These are phyloP conservation scores for Chionis minor DNA, from an alignment of 2,113 vertebrate species.

Conservation along the genomic window DNA sequence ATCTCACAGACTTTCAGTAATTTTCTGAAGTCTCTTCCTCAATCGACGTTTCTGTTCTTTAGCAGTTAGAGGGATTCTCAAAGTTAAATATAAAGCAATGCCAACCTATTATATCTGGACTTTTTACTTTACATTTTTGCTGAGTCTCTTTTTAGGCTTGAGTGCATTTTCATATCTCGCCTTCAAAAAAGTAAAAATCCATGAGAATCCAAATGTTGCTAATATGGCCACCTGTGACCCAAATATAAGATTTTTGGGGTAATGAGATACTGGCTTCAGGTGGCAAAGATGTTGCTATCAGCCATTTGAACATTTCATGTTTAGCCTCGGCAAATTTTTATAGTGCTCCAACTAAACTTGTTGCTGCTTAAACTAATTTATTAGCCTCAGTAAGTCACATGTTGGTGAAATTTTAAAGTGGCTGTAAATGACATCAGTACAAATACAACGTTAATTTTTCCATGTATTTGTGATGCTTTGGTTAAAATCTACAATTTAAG, in stretches of 20 bases:
- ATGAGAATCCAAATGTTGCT: background rate
- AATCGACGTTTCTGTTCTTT: background rate
- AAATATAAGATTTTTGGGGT: background rate
- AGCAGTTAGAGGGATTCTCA: background rate
- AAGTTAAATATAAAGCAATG: background rate
- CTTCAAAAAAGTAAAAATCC: background rate
- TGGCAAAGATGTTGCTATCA: background rate
- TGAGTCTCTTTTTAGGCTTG: background rate
- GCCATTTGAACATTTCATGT: background rate
- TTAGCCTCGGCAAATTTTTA: background rate
- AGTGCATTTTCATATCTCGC: background rate
- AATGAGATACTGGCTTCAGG: background rate
- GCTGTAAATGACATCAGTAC: background rate
- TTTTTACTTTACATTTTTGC: background rate
- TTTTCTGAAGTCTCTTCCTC: conserved; percentile 17
- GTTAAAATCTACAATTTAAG: background rate
- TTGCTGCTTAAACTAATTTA: background rate
- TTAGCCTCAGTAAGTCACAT: background rate
- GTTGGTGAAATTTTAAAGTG: background rate
- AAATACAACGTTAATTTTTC: background rate
- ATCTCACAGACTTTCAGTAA: background rate
- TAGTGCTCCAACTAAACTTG: background rate
- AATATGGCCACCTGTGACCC: background rate
- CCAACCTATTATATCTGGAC: background rate
- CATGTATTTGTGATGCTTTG: background rate